These are phyloP conservation scores for Aquatica leii DNA, from an alignment of 2,888 invertebrate species.

Conservation along the genomic window DNA sequence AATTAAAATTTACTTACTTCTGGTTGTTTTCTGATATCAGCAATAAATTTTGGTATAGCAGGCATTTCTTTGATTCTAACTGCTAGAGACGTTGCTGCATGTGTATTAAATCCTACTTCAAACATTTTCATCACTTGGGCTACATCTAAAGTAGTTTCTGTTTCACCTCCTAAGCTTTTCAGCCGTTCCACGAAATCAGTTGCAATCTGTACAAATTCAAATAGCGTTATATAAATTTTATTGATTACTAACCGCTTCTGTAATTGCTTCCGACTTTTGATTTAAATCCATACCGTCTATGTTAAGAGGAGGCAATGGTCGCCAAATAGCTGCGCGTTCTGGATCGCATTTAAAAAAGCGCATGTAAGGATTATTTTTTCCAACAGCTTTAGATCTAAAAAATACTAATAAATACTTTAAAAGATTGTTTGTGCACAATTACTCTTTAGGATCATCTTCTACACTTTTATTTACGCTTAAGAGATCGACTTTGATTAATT, in stretches of 20 bases:
- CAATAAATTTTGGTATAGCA: constrained; percentile 66
- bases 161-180: constrained; percentile 49
- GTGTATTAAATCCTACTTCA: constrained; percentile 68
- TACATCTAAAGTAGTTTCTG: constrained; percentile 51
- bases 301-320: constrained; percentile 52
- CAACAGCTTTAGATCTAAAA: constrained; percentile 24
- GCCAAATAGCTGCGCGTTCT: constrained; percentile 56
- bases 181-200: constrained; percentile 57
- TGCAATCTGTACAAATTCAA: constrained; percentile 51
- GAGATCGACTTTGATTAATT: too few species aligned
- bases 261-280: constrained; percentile 55
- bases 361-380: constrained; percentile 50
- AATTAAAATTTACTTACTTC: constrained; percentile 55
- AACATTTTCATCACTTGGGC: constrained; percentile 53
- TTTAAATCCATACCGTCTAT: constrained; percentile 54
- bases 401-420: too few species aligned
- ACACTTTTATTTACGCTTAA: too few species aligned
- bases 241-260: constrained; percentile 47
- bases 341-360: constrained; percentile 54
- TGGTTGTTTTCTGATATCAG: constrained; percentile 61
- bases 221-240: background rate
- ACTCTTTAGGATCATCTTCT: too few species aligned
- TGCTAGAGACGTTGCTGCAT: constrained; percentile 65
- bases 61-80: constrained; percentile 68
- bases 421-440: constrained; percentile 1